Percentiles rank a stretch among this genome's conserved stretches.
phyloP scores from a whole-genome alignment of 2,888 invertebrate genomes.

The Ormyrus nitidulus region DNA sequence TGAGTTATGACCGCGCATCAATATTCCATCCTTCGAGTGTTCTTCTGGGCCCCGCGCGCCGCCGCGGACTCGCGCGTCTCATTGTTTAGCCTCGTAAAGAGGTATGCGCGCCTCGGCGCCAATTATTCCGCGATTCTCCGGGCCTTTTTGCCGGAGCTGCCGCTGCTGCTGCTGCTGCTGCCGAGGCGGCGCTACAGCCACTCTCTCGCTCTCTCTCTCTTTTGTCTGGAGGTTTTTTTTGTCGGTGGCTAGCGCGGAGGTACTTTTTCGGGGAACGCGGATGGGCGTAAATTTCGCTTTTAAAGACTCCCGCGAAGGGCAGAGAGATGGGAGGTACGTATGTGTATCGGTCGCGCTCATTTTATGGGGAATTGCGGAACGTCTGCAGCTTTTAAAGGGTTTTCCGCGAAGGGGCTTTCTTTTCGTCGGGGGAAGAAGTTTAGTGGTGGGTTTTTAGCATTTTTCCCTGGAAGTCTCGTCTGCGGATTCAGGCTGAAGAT shows the following conservation, averaged over 20 bases:
- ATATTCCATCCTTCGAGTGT: constrained; percentile 57
- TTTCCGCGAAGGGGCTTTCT: background rate
- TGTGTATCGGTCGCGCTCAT: background rate
- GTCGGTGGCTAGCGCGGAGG: background rate
- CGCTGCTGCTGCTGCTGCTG: background rate
- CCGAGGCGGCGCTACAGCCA: background rate
- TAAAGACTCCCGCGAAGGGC: constrained; percentile 13
- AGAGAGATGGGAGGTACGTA: background rate
- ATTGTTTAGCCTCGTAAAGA: constrained; percentile 52
- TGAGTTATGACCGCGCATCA: constrained; percentile 67
- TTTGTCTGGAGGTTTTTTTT: constrained; percentile 1
- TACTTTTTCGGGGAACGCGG: background rate
- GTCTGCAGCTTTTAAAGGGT: background rate
- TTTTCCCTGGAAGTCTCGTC: no score
- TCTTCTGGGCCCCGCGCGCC: constrained; percentile 35
- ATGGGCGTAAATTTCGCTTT: constrained; percentile 51
- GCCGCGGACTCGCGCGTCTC: constrained; percentile 12
- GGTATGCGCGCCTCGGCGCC: constrained; percentile 25
- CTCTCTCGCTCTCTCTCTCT: constrained; percentile 18
- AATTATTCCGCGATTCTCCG: constrained; percentile 48
- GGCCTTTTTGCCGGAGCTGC: background rate
- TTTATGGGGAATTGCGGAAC: constrained; percentile 2
- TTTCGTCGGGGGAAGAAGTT: background rate
- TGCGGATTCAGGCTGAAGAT: no score
- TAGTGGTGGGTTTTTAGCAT: no score